Conservation (phyloP, 1,140 invertebrate genomes). For the Drosophila athabasca region DNA sequence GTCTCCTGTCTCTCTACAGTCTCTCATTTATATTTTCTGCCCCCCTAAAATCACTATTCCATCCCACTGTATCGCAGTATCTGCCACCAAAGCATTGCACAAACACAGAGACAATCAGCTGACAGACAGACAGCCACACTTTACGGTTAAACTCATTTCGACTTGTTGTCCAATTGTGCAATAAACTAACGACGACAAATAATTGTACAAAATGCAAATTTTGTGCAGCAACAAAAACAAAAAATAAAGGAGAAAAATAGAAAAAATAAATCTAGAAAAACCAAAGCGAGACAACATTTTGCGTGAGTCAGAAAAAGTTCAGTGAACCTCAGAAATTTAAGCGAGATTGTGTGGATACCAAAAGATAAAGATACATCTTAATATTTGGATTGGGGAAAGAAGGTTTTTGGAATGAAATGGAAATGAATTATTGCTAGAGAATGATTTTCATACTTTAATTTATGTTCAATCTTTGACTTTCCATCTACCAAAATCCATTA, state of each 20-base stretch:
- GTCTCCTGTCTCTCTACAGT: not conserved
- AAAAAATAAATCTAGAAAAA: conserved; percentile 12
- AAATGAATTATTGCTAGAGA: too few relatives aligned
- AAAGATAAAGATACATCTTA: too few relatives aligned
- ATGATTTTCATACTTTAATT: not conserved
- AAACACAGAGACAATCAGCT: conserved; percentile 17
- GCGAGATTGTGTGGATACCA: too few relatives aligned
- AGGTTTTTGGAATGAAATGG: too few relatives aligned
- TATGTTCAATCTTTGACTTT: not conserved
- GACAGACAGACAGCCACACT: conserved; percentile 23
- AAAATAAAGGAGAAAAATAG: not conserved
- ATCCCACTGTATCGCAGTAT: conserved; percentile 17
- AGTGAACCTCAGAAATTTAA: conserved; percentile 7
- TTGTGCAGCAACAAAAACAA: conserved; percentile 28
- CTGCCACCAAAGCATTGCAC: conserved; percentile 9
- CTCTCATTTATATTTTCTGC: conserved; percentile 6
- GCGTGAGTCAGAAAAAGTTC: conserved; percentile 36
- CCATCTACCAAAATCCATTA: not conserved
- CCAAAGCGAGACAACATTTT: conserved; percentile 10
- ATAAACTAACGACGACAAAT: conserved; percentile 64
- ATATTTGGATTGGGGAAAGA: too few relatives aligned
- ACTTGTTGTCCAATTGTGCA: conserved; percentile 72
- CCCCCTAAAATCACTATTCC: too few relatives aligned
- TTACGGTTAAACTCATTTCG: conserved; percentile 64
- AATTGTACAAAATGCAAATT: conserved; percentile 70